These are phyloP conservation scores for Drosophila demipolita DNA, from an alignment of 2,888 invertebrate genomes.

Conservation along the genomic window DNA sequence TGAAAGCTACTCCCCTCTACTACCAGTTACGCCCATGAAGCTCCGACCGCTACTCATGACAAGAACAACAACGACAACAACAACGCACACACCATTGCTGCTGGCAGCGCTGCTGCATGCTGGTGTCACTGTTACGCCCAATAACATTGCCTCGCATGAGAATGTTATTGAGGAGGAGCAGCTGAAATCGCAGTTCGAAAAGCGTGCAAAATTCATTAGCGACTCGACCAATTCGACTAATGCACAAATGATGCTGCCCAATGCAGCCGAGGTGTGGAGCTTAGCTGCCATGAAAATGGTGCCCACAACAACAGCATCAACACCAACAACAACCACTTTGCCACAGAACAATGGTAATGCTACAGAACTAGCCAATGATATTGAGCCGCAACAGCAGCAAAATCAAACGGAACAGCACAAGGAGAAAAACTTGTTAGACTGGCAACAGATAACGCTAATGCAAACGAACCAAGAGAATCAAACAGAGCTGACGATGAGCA, in stretches of 20 bases:
- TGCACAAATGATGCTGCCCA: conserved; percentile 79
- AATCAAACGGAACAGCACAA: conserved; percentile 61
- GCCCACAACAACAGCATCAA: conserved; percentile 43
- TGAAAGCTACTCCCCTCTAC: conserved; percentile 26
- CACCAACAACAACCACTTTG: conserved; percentile 5
- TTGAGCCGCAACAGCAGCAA: conserved; percentile 35
- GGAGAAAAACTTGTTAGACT: conserved; percentile 81
- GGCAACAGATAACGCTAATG: conserved; percentile 81
- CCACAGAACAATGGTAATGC: conserved; percentile 14
- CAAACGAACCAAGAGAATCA: conserved; percentile 58
- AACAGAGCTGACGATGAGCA: conserved; percentile 61
- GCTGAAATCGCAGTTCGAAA: conserved; percentile 59
- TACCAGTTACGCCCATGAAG: conserved; percentile 68
- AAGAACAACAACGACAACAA: conserved; percentile 28
- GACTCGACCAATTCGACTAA: conserved; percentile 77
- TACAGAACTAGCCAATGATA: conserved; percentile 51
- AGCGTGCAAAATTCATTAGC: conserved; percentile 81
- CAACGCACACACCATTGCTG: conserved; percentile 31
- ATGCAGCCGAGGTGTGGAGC: conserved; percentile 82
- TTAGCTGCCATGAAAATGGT: conserved; percentile 81
- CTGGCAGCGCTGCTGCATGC: conserved; percentile 33
- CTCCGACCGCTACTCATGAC: conserved; percentile 55
- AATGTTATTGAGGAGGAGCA: conserved; percentile 69
- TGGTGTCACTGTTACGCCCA: conserved; percentile 32
- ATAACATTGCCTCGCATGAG: conserved; percentile 52